Evolutionary conservation across 2,888 invertebrate species (phyloP).

Genomic region (Maniola hyperantus): DNA sequence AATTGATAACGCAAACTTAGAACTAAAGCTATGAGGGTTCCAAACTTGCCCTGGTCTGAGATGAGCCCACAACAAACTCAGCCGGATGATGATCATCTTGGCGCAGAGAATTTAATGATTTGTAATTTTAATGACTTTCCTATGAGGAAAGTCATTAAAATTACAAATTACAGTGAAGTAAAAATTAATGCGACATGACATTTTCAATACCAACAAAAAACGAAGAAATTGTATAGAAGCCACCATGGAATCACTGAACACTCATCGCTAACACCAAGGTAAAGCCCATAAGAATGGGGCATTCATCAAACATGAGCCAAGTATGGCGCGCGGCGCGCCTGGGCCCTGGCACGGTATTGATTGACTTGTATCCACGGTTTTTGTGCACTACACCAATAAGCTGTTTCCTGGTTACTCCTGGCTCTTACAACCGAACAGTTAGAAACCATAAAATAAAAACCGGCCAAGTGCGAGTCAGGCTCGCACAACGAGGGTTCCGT

Average conservation of each 20-base stretch:
- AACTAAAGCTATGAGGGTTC: no score
- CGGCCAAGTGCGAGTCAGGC: no score
- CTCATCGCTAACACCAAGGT: neutral
- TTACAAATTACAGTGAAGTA: neutral
- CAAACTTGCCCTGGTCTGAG: no score
- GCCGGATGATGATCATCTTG: no score
- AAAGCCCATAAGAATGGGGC: slow-evolving; percentile 8
- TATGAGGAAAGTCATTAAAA: neutral
- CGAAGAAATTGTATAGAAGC: neutral
- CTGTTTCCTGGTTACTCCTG: slow-evolving; percentile 19
- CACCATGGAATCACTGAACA: neutral
- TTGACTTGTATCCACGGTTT: slow-evolving; percentile 67
- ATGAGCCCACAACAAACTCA: no score
- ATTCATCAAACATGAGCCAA: slow-evolving; percentile 58
- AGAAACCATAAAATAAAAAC: neutral
- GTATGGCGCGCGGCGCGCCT: slow-evolving; percentile 66
- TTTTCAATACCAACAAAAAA: neutral
- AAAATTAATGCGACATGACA: neutral
- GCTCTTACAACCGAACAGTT: neutral
- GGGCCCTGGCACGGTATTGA: slow-evolving; percentile 56
- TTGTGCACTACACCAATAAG: slow-evolving; percentile 50
- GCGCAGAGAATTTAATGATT: no score
- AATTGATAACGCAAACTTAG: no score
- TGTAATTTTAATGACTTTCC: no score
- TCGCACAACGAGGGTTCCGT: no score